Percentiles rank a stretch among this genome's conserved stretches.
These are phyloP conservation scores for Drosophila seclusa DNA, from an alignment of 2,888 invertebrate species.

Conservation along the genomic window DNA sequence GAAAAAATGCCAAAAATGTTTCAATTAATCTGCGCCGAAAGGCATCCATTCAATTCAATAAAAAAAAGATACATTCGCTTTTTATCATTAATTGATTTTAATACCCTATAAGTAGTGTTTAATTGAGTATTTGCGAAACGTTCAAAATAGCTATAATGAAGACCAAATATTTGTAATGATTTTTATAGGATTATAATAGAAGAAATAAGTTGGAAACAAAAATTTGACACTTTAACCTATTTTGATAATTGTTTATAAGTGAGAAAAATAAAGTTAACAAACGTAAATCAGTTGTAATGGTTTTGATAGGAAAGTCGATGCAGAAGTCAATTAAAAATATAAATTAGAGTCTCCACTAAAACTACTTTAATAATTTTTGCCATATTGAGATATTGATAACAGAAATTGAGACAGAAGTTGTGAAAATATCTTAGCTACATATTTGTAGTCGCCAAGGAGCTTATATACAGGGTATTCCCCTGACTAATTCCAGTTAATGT, in stretches of 20 bases:
- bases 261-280: background rate
- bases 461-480: slow-evolving; percentile 13
- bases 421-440: background rate
- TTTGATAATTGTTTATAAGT: background rate
- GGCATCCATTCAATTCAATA: slow-evolving; percentile 43
- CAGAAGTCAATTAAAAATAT: background rate
- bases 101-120: slow-evolving; percentile 26
- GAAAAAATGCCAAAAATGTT: slow-evolving; percentile 50
- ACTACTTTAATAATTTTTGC: background rate
- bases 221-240: background rate
- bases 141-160: background rate
- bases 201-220: background rate
- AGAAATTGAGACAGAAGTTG: too few relatives aligned
- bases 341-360: background rate
- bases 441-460: background rate
- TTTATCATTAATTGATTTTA: slow-evolving; percentile 67
- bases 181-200: background rate
- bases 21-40: slow-evolving; percentile 48
- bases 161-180: background rate
- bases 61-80: slow-evolving; percentile 46
- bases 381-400: background rate
- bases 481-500: background rate
- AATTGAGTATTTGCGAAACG: background rate
- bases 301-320: background rate
- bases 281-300: background rate